A percentile compares a stretch with the other conserved stretches of the same genome.
Evolutionary conservation across 37 sponge, comb jelly and placozoan species (phyloP).

Genomic region (Geodia barretti): DNA sequence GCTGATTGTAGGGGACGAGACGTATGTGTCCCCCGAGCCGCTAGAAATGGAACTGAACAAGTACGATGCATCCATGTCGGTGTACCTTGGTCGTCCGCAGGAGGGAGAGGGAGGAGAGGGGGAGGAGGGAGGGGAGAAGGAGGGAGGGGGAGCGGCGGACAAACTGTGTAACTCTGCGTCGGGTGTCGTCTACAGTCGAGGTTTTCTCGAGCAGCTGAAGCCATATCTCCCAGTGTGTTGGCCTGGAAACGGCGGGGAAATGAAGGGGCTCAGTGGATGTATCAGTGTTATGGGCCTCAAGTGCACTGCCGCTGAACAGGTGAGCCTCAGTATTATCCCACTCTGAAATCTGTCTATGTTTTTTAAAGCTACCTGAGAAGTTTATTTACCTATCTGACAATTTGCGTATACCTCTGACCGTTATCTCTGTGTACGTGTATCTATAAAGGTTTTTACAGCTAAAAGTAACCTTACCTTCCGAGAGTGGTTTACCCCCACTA

Average conservation of each 20-base stretch:
- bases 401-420: neutral
- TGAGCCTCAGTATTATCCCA: too few relatives aligned
- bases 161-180: slow-evolving; percentile 6
- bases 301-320: slow-evolving; percentile 55
- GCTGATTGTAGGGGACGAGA: slow-evolving; percentile 38
- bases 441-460: too few relatives aligned
- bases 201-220: slow-evolving; percentile 18
- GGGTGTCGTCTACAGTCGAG: slow-evolving; percentile 48
- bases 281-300: slow-evolving; percentile 21
- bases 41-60: slow-evolving; percentile 29
- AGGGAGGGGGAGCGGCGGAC: too few relatives aligned
- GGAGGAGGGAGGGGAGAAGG: neutral
- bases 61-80: slow-evolving; percentile 15
- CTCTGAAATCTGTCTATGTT: too few relatives aligned
- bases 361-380: too few relatives aligned
- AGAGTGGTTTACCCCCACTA: too few relatives aligned
- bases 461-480: too few relatives aligned
- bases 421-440: neutral
- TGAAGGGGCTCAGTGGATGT: slow-evolving; percentile 16
- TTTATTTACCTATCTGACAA: too few relatives aligned
- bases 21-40: slow-evolving; percentile 16
- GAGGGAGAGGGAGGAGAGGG: neutral
- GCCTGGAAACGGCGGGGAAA: slow-evolving; percentile 30
- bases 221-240: slow-evolving; percentile 49
- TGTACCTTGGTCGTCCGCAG: slow-evolving; percentile 26